Base-by-base conservation (phyloP, 2,113 vertebrate genomes). In the Trematocara marginatum region DNA sequence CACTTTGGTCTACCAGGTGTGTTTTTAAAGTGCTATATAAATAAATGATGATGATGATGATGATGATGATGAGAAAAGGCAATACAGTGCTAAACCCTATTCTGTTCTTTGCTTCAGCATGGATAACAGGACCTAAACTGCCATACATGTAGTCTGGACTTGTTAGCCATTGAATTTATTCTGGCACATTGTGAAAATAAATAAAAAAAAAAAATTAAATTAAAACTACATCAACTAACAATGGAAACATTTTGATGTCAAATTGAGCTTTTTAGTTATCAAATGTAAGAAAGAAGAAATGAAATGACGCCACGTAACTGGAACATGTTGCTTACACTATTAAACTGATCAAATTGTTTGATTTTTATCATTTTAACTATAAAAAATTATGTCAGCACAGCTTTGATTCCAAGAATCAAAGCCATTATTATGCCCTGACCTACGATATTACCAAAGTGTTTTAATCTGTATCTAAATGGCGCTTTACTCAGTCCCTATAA, bases 211-310 rank as follows among this genome's bases (percentile, higher is more conserved):
- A 31, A 9, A 18, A 61, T 34, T 34, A 61, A 34, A 61, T 35
- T 61, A 61, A 61, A 29, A 47, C 15, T 16, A 45, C 12, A 29
- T 10, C 12, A 16, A 6, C n/a, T 26, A 71, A 16, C 20, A 74
- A 47, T 74, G 8, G 40, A 16, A 45, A 45, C 0, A 0, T 16
- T 26, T 4, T 26, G 38, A 42, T 10, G 7, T 45, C 20, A 71
- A 45, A 45, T 45, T 69, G 7, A 42, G 38, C 20, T 26, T 0
- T n/a, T 45, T 45, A 6, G 1, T 71, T 71, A 42, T 71, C 66
- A 71, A 45, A 16, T 26, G 12, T 26, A 26, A 71, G 20, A 26
- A 20, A 69, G 5, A 71, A 42, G 7, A 71, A 42, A 45, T 23
- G 5, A 26, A 26, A 15, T 16, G 38, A 71, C 20, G 6, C 38